These are phyloP conservation scores for Rynchops niger DNA, from an alignment of 2,113 vertebrate species.

Conservation along the genomic window DNA sequence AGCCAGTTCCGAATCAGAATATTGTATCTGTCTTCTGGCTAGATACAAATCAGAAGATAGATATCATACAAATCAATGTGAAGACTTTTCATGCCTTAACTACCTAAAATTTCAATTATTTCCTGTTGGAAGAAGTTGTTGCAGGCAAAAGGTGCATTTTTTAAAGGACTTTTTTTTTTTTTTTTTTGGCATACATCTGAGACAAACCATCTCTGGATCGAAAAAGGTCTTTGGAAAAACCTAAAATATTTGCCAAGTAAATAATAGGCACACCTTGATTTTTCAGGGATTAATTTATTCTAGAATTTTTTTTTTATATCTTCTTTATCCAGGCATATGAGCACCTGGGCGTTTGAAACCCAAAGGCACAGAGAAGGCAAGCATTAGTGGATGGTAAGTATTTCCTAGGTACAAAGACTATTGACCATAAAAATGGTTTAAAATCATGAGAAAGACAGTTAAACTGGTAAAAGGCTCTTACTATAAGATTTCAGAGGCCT, in stretches of 20 bases:
- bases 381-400: not conserved
- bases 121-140: not conserved
- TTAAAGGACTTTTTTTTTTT: too few relatives aligned
- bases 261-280: not conserved
- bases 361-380: not conserved
- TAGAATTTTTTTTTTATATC: fast-evolving
- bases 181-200: not conserved
- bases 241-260: not conserved
- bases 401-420: not conserved
- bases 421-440: not conserved
- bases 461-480: not conserved
- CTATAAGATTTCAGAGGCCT: not conserved
- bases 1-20: not conserved
- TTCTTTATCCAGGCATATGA: not conserved
- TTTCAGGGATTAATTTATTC: not conserved
- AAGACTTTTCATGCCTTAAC: not conserved
- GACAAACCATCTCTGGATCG: not conserved
- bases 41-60: not conserved
- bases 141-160: not conserved
- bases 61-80: not conserved
- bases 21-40: not conserved
- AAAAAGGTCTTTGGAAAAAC: not conserved
- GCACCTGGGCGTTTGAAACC: not conserved
- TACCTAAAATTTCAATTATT: not conserved
- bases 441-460: not conserved